Evolutionary conservation across 92 coral and sea anemone species (phyloP), one percentile per base, ranked within the genome.

Genomic region (Hydrozoanthus gracilis): DNA sequence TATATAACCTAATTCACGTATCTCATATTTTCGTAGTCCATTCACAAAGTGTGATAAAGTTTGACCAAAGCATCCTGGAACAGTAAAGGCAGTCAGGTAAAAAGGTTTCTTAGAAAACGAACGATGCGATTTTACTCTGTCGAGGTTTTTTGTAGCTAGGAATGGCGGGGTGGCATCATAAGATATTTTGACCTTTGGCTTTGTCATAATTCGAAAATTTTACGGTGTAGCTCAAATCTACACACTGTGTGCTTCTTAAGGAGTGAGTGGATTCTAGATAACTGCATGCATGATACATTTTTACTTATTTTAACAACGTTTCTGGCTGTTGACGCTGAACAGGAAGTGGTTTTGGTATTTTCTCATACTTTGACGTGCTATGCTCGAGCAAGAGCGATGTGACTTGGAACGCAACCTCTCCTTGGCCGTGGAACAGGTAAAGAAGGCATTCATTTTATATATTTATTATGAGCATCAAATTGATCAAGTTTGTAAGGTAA

Each of bases 351-450:
- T 15, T 35, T 71, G 50, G 16, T 12, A 20, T 18, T 16, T 52
- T 10, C 6, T 1, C 4, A 15, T 51, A 45, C 13, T 27, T 27
- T 27, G 0, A 5, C 85, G 74, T 80, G 85, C 58, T 65, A 80
- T 80, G 85, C 85, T 64, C 46, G 85, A 80, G 85, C 85, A 80
- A 51, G 73, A 80, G 73, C 45, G 51, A 9, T 18, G 47, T 2
- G 46, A 65, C 13, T 70, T 80, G 47, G 85, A 80, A 80, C 17
- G 48, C 10, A 66, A 80, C 58, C 74, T 80, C 39, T 18, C 73
- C 12, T 48, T 18, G 39, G 85, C 85, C 0, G 75, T 80, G 20
- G 85, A 80, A 65, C 85, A 80, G 85, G 85, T 80, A 27, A 0
- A 27, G 39, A 27, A 27, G 39, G 39, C 39, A 27, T 27, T 27